phyloP scores from a whole-genome alignment of 2,888 invertebrate genomes.

The Drosophila putrida region DNA sequence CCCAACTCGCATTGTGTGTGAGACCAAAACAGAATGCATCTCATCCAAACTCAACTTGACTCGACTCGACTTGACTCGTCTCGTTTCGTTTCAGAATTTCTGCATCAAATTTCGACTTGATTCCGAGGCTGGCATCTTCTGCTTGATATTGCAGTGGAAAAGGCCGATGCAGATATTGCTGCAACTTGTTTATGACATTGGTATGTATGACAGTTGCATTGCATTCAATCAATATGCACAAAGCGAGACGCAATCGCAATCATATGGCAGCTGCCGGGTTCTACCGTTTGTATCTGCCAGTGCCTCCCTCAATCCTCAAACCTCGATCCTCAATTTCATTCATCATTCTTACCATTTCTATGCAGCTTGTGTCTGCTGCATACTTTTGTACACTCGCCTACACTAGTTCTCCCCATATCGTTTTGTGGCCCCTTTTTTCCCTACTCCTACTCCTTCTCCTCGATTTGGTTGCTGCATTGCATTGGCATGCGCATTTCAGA shows the following conservation, averaged over 20 bases:
- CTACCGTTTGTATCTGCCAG: not conserved
- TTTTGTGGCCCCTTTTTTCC: not conserved
- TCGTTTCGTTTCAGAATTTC: slow-evolving; percentile 41
- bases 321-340: slow-evolving; percentile 3
- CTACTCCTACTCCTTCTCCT: not conserved
- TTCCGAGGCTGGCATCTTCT: slow-evolving; percentile 19
- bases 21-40: slow-evolving; percentile 8
- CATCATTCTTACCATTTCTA: slow-evolving; percentile 38
- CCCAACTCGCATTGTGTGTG: not conserved
- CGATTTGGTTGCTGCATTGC: slow-evolving; percentile 16
- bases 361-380: slow-evolving; percentile 43
- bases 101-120: slow-evolving; percentile 45
- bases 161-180: slow-evolving; percentile 25
- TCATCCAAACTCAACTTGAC: slow-evolving; percentile 14
- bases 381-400: not conserved
- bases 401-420: not conserved
- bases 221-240: slow-evolving; percentile 70
- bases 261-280: slow-evolving; percentile 16
- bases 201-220: slow-evolving; percentile 69
- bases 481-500: slow-evolving; percentile 44
- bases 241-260: slow-evolving; percentile 26
- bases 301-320: not conserved
- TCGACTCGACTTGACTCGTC: slow-evolving; percentile 14
- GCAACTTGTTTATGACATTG: slow-evolving; percentile 64
- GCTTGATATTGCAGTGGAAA: slow-evolving; percentile 5